Base-by-base conservation (phyloP, 2,888 invertebrate species). In the Phyllotreta cruciferae region DNA sequence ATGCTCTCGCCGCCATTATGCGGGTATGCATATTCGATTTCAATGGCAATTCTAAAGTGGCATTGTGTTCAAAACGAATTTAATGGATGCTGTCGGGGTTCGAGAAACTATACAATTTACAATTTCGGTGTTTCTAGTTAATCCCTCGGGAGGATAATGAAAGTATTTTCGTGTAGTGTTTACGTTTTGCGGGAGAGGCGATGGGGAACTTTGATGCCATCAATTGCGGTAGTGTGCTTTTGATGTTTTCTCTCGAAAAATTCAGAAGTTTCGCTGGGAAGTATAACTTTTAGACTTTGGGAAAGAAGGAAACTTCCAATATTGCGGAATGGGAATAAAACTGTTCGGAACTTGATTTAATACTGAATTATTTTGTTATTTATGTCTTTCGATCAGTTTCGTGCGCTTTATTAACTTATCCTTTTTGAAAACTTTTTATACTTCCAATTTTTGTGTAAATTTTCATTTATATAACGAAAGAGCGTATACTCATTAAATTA, bases 61-160 rank as follows among this genome's bases (percentile, higher is more conserved):
- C 57, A 57, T 57, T 57, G 57, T 57, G 11, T 50, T 57, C 57
- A 41, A 57, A 57, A 49, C 39, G 35, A 57, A 57, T 57, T 57
- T 50, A 57, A 57, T 57, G 57, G 49, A 57, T 57, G 49, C 57
- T 57, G 57, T 50, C 57, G 14, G 39, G 14, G 57, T 57, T 57
- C 9, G 49, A 50, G 57, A 49, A 57, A 57, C 57, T 49, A 24
- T 39, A 57, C 57, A 39, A 49, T 49, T 49, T 49, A 57, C 49
- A 57, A 57, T 57, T 57, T 50, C 49, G 56, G 36, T 42, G 56
- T 56, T 56, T 45, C 45, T 11, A 56, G 56, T 56, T 38, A 42
- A 57, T 13, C 38, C 57, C 49, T 37, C 35, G 24, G 24, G 49
- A 45, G 57, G 57, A 49, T 57, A 57, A 47, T 57, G 47, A 57